These are phyloP conservation scores for Pemphredon lugubris DNA, from an alignment of 2,888 invertebrate species.

Conservation along the genomic window DNA sequence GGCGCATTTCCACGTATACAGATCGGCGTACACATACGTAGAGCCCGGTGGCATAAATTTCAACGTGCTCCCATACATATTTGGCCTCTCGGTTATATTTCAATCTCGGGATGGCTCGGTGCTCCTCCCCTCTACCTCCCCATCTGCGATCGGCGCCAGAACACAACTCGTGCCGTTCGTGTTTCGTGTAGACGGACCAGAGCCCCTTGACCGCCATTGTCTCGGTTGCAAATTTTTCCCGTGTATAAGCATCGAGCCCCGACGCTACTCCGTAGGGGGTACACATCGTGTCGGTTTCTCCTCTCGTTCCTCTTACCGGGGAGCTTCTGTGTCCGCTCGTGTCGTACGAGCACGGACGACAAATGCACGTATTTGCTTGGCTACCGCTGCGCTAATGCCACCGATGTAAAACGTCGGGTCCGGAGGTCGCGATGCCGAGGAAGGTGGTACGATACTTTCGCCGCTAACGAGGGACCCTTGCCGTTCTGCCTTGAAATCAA, in stretches of 20 bases:
- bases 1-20: constrained; percentile 15
- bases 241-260: constrained; percentile 67
- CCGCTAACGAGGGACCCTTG: background rate
- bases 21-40: constrained; percentile 8
- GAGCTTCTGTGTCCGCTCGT: constrained; percentile 43
- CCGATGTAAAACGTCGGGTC: constrained; percentile 22
- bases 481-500: no score
- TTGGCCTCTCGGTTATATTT: constrained; percentile 77
- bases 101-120: constrained; percentile 71
- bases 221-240: constrained; percentile 79
- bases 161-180: constrained; percentile 78
- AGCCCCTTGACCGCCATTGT: constrained; percentile 74
- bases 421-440: constrained; percentile 7
- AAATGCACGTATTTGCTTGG: constrained; percentile 67
- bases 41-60: constrained; percentile 58
- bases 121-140: constrained; percentile 43
- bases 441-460: background rate
- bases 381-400: constrained; percentile 60
- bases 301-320: constrained; percentile 1
- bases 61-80: constrained; percentile 68
- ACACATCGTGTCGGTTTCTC: constrained; percentile 59
- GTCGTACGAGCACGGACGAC: constrained; percentile 60
- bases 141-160: constrained; percentile 75
- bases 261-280: constrained; percentile 73
- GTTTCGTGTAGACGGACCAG: constrained; percentile 67